phyloP scores from a whole-genome alignment of 2,888 invertebrate species.

The Griposia aprilina region DNA sequence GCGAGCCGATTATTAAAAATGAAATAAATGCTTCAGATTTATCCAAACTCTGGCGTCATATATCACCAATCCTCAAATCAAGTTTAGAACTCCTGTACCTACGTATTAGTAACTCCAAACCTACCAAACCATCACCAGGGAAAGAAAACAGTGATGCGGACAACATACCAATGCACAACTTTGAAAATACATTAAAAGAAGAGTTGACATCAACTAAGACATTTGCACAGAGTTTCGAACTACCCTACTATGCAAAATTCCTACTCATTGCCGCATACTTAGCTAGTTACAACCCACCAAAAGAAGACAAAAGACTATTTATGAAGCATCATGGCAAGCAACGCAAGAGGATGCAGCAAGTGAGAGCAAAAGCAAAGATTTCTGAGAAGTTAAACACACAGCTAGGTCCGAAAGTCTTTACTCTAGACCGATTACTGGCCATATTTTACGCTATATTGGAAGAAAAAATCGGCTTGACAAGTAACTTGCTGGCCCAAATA shows the following conservation, averaged over 20 bases:
- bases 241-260: constrained; percentile 97
- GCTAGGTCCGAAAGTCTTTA: constrained; percentile 96
- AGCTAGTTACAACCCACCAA: constrained; percentile 97
- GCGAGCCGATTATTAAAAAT: constrained; percentile 94
- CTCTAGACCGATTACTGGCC: constrained; percentile 95
- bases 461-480: constrained; percentile 95
- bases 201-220: constrained; percentile 88
- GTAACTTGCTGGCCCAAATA: constrained; percentile 96
- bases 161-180: constrained; percentile 70
- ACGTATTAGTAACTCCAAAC: constrained; percentile 87
- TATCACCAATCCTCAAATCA: constrained; percentile 93
- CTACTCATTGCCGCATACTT: constrained; percentile 97
- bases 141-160: constrained; percentile 80
- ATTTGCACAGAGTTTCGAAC: constrained; percentile 92
- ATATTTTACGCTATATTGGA: constrained; percentile 97
- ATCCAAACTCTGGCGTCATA: constrained; percentile 94
- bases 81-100: constrained; percentile 95
- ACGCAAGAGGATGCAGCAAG: constrained; percentile 91
- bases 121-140: constrained; percentile 74
- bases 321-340: constrained; percentile 95
- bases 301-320: constrained; percentile 96
- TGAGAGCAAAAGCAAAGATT: constrained; percentile 91
- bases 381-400: constrained; percentile 91
- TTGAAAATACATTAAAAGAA: constrained; percentile 84
- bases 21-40: constrained; percentile 92